These are phyloP conservation scores for Mythimna pallens DNA, from an alignment of 2,888 invertebrate genomes.

Conservation along the genomic window DNA sequence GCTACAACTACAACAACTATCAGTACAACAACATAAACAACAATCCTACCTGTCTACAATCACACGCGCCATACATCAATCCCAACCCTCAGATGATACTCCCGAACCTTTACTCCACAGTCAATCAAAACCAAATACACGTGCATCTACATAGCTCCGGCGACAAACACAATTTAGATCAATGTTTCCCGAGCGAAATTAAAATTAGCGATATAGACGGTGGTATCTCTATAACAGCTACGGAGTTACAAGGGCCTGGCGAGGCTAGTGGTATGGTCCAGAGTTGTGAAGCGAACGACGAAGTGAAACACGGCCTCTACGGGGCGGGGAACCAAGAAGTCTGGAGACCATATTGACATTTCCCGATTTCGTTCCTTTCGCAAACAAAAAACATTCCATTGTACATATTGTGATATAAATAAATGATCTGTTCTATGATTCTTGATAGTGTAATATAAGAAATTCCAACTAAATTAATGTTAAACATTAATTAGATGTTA, in stretches of 20 bases:
- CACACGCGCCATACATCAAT: constrained; percentile 91
- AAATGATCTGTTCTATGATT: constrained; percentile 59
- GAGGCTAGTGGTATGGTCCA: constrained; percentile 88
- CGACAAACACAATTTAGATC: constrained; percentile 92
- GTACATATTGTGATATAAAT: constrained; percentile 89
- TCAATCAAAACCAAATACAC: constrained; percentile 96
- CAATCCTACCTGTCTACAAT: constrained; percentile 87
- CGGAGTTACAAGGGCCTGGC: constrained; percentile 85
- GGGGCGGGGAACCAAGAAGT: constrained; percentile 89
- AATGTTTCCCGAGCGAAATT: constrained; percentile 91
- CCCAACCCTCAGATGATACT: constrained; percentile 93
- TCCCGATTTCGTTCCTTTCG: constrained; percentile 51
- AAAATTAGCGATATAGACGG: constrained; percentile 91
- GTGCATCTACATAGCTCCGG: constrained; percentile 93
- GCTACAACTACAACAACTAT: constrained; percentile 93
- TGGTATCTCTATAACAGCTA: constrained; percentile 89
- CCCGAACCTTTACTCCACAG: constrained; percentile 95
- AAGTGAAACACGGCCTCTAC: constrained; percentile 87
- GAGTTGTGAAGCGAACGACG: constrained; percentile 89
- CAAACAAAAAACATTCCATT: constrained; percentile 77
- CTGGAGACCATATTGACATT: constrained; percentile 94
- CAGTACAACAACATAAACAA: constrained; percentile 92
- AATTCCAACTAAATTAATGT: constrained; percentile 82
- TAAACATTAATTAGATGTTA: constrained; percentile 87
- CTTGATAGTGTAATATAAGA: constrained; percentile 60